These are phyloP conservation scores for Tortrix viridana DNA, from an alignment of 2,888 invertebrate species.

Conservation along the genomic window DNA sequence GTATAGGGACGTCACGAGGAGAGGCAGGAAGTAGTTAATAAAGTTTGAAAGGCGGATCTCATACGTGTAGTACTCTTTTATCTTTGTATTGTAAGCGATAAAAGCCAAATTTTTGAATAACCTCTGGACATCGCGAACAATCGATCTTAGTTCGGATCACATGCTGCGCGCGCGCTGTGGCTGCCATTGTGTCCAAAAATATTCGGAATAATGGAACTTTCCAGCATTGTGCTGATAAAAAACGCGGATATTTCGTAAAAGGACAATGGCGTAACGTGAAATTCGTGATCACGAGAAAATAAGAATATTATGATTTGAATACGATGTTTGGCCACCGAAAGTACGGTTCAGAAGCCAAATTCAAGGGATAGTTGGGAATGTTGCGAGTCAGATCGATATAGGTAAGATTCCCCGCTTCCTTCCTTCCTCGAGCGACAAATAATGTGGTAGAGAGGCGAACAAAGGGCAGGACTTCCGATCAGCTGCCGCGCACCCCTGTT, in stretches of 20 bases:
- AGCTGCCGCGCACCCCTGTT: constrained; percentile 77
- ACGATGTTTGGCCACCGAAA: constrained; percentile 14
- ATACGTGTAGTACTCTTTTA: constrained; percentile 70
- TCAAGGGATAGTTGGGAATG: constrained; percentile 1
- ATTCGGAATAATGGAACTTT: constrained; percentile 76
- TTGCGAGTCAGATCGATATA: constrained; percentile 36
- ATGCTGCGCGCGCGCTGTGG: constrained; percentile 77
- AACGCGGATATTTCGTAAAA: constrained; percentile 71
- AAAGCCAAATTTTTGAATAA: constrained; percentile 74
- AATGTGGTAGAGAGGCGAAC: constrained; percentile 71
- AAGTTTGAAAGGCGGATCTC: constrained; percentile 60
- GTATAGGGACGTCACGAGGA: constrained; percentile 52
- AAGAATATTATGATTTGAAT: constrained; percentile 35
- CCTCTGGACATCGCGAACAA: constrained; percentile 74
- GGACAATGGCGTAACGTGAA: constrained; percentile 67
- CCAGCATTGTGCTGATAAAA: constrained; percentile 73
- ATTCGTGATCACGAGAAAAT: constrained; percentile 53
- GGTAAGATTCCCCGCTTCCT: constrained; percentile 58
- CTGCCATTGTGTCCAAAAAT: constrained; percentile 73
- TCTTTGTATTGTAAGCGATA: constrained; percentile 66
- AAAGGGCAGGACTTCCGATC: constrained; percentile 84
- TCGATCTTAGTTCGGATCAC: constrained; percentile 72
- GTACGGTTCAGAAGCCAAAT: constrained; percentile 13
- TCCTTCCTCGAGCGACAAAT: constrained; percentile 66
- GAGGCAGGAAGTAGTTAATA: constrained; percentile 73